Percentiles rank a stretch among this genome's conserved stretches.
These are phyloP conservation scores for Drosophila lacicola DNA, from an alignment of 2,888 invertebrate genomes.

Conservation along the genomic window DNA sequence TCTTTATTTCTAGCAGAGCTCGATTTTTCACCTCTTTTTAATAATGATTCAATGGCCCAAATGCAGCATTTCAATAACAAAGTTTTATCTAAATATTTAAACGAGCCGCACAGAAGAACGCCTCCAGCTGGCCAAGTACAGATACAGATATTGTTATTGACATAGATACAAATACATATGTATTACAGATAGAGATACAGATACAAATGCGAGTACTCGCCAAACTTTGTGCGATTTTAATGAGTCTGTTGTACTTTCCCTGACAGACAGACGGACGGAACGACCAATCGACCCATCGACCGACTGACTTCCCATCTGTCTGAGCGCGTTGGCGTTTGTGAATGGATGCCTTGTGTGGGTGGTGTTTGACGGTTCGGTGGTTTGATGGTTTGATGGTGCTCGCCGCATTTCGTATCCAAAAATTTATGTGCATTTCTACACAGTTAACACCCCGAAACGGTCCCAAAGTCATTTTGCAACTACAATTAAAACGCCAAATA, in stretches of 20 bases:
- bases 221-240: constrained; percentile 31
- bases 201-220: constrained; percentile 20
- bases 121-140: constrained; percentile 32
- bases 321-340: constrained; percentile 37
- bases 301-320: constrained; percentile 36
- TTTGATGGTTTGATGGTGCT: constrained; percentile 26
- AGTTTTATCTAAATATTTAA: constrained; percentile 72
- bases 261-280: constrained; percentile 3
- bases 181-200: constrained; percentile 12
- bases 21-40: constrained; percentile 11
- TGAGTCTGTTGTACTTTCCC: constrained; percentile 50
- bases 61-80: constrained; percentile 48
- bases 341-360: constrained; percentile 29
- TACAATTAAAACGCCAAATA: constrained; percentile 70
- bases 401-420: constrained; percentile 32
- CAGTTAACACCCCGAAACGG: constrained; percentile 60
- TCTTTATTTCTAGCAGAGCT: constrained; percentile 29
- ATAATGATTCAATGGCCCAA: constrained; percentile 43
- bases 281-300: constrained; percentile 22
- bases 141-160: constrained; percentile 9
- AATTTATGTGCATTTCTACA: constrained; percentile 70
- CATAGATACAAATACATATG: constrained; percentile 10
- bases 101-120: constrained; percentile 37
- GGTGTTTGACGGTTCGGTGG: constrained; percentile 21
- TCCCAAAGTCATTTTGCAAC: constrained; percentile 63